Percentiles rank a stretch among this genome's conserved stretches.
Evolutionary conservation across 2,888 invertebrate genomes (phyloP).

Genomic region (Andrena chrysosceles): DNA sequence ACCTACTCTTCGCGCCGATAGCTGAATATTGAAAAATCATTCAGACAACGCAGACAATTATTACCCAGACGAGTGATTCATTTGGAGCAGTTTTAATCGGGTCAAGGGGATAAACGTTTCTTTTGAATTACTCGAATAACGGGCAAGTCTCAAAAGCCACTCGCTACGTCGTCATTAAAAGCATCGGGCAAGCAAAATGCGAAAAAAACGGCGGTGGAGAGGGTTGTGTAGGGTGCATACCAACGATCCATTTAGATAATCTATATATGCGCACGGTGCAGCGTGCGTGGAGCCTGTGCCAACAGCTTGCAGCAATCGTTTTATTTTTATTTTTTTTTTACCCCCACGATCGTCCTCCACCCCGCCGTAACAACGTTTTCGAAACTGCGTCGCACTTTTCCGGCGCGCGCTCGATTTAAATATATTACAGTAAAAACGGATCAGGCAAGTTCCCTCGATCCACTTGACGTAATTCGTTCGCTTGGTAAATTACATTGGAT

Average conservation of each 20-base stretch:
- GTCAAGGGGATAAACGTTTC: slow-evolving; percentile 24
- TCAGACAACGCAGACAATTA: not conserved
- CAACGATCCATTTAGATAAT: slow-evolving; percentile 59
- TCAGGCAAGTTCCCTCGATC: slow-evolving; percentile 27
- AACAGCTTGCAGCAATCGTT: slow-evolving; percentile 56
- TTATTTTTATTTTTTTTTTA: not conserved
- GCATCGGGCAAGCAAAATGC: slow-evolving; percentile 42
- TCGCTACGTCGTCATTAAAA: slow-evolving; percentile 49
- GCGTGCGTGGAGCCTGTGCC: slow-evolving; percentile 39
- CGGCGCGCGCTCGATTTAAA: slow-evolving; percentile 20
- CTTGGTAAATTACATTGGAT: slow-evolving; percentile 63
- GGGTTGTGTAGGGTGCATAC: slow-evolving; percentile 23
- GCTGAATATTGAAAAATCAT: not conserved
- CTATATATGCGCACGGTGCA: slow-evolving; percentile 32
- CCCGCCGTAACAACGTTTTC: slow-evolving; percentile 25
- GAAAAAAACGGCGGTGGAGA: slow-evolving; percentile 26
- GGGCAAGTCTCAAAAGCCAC: slow-evolving; percentile 21
- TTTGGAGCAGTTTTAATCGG: too few species aligned
- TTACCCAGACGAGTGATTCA: not conserved
- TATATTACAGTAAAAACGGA: slow-evolving; percentile 39
- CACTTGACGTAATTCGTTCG: slow-evolving; percentile 53
- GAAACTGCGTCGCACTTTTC: slow-evolving; percentile 12
- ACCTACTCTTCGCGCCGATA: not conserved
- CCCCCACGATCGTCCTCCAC: not conserved
- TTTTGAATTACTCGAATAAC: slow-evolving; percentile 30